Base-by-base conservation (phyloP, 2,113 vertebrate genomes). In the Proterorhinus semilunaris region DNA sequence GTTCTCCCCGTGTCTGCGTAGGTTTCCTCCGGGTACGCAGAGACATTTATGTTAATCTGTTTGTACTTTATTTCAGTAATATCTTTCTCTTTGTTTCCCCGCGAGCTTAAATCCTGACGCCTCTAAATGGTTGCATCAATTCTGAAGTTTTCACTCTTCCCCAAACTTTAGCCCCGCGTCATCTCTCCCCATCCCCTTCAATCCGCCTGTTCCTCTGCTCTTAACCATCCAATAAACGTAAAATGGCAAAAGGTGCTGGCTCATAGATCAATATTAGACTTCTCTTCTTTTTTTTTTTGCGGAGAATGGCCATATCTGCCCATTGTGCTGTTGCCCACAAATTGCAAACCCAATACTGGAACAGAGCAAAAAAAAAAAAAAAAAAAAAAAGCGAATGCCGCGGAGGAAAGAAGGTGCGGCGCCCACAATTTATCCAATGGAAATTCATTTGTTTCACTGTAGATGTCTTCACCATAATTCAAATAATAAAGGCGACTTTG, bases 251-350 rank as follows among this genome's bases (percentile, higher is more conserved):
- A 43, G 8, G 6, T 51, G 46, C n/a, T 50, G n/a, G 58, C 10
- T 64, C 71, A 83, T 77, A 68, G 69, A 81, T 86, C 78, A 79
- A 70, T 70, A 66, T 71, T 64, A 68, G 62, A 67, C 27, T 36
- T 36, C 4, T 36, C 4, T 71, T 21, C 27, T 36, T 36, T 36
- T 36, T 36, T 71, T 36, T 71, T 68, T 62, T 67, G 15, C 42
- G 66, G 61, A 74, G 73, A 76, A 66, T 61, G 61, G 65, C 65
- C 17, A 76, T 76, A 78, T 81, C 55, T 74, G 55, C 69, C 57
- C 58, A 71, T 47, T 69, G 59, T 51, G 67, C 58, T 62, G 54
- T 13, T 51, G 49, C 11, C 49, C 49, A 51, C 11, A 51, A 51
- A 51, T 51, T 51, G 58, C 51, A 74, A 76, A 68, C 57, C 13